A percentile compares a stretch with the other conserved stretches of the same genome.
Evolutionary conservation across 2,888 invertebrate species (phyloP).

Genomic region (Philereme vetulata): DNA sequence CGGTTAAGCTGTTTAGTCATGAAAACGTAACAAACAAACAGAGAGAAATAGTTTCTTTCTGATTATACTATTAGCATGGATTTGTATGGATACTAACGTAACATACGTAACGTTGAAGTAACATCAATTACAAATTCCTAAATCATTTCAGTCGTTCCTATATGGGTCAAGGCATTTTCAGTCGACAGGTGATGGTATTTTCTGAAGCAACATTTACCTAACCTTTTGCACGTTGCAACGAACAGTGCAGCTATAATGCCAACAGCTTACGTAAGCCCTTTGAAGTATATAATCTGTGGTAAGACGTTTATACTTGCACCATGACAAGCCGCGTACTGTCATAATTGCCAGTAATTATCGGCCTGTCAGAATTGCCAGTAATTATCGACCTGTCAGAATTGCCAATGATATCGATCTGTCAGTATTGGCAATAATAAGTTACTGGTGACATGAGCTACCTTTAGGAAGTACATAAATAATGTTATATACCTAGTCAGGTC

Average conservation of each 20-base stretch:
- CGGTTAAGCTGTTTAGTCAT: too few species aligned
- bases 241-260: constrained; percentile 17
- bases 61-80: too few species aligned
- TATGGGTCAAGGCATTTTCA: constrained; percentile 10
- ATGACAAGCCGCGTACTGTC: constrained; percentile 3
- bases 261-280: constrained; percentile 17
- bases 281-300: constrained; percentile 15
- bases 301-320: constrained; percentile 18
- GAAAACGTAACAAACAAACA: too few species aligned
- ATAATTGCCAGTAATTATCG: constrained; percentile 21
- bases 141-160: not conserved
- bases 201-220: constrained; percentile 28
- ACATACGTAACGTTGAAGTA: too few species aligned
- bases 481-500: too few species aligned
- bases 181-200: constrained; percentile 11
- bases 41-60: too few species aligned
- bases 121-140: too few species aligned
- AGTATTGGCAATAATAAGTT: constrained; percentile 7
- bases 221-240: constrained; percentile 28
- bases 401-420: not conserved
- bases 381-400: constrained; percentile 6
- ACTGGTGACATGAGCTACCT: constrained; percentile 2
- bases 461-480: not conserved
- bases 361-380: constrained; percentile 6
- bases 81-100: too few species aligned